Evolutionary conservation across 2,113 vertebrate genomes (phyloP).

Genomic region (Alaudala cheleensis): DNA sequence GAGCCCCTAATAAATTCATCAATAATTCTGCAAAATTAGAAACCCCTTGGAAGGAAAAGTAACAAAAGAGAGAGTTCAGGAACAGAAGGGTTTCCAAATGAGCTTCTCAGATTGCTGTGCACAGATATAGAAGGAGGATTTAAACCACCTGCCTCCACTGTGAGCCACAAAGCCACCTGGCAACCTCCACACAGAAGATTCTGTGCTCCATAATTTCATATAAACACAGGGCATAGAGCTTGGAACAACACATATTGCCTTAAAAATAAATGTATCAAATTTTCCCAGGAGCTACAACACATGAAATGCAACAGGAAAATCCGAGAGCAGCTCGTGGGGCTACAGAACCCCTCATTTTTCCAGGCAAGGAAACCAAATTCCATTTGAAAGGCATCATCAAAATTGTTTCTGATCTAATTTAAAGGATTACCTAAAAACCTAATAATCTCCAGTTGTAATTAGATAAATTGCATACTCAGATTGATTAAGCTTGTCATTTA

Average conservation of each 20-base stretch:
- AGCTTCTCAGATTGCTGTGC: background rate
- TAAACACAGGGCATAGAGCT: background rate
- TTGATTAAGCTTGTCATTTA: conserved; percentile 33
- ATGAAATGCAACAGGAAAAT: background rate
- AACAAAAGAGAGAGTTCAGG: background rate
- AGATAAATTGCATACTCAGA: conserved; percentile 22
- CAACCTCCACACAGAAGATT: rapidly evolving
- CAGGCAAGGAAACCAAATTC: background rate
- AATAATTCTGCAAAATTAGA: background rate
- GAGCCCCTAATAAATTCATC: background rate
- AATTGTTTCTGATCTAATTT: conserved; percentile 33
- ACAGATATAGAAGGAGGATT: background rate
- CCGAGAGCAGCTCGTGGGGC: background rate
- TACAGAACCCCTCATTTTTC: background rate
- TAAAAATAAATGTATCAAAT: background rate
- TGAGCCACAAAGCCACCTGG: background rate
- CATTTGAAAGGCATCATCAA: background rate
- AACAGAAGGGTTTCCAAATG: background rate
- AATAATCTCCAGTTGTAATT: conserved; percentile 26
- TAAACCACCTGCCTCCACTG: background rate
- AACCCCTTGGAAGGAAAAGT: background rate
- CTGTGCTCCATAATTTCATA: background rate
- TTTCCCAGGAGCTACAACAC: background rate
- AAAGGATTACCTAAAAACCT: conserved; percentile 35
- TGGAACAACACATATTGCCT: background rate